Percentiles rank a stretch among this genome's conserved stretches.
Evolutionary conservation across 2,113 vertebrate genomes (phyloP).

Genomic region (Chamaetylas fuelleborni): DNA sequence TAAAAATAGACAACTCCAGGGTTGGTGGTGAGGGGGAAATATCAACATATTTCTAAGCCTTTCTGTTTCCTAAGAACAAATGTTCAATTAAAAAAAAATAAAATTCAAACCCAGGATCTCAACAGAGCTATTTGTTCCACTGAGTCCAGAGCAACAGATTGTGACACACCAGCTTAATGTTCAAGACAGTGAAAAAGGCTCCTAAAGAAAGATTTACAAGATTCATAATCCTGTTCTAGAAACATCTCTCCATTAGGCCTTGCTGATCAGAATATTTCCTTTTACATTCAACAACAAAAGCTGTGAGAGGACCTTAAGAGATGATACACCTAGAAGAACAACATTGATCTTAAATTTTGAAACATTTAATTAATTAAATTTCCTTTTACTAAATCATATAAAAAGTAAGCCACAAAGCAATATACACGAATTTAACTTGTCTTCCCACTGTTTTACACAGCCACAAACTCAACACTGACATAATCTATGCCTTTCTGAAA

Average conservation of each 20-base stretch:
- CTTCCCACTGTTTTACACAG: constrained; percentile 18
- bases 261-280: neutral
- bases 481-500: constrained; percentile 5
- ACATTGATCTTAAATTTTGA: neutral
- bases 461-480: neutral
- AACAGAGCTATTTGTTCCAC: neutral
- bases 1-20: constrained; percentile 35
- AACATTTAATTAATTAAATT: neutral
- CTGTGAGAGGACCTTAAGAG: neutral
- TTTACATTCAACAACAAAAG: neutral
- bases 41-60: neutral
- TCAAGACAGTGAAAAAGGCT: neutral
- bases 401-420: constrained; percentile 37
- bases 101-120: neutral
- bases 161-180: neutral
- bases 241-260: neutral
- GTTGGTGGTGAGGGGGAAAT: neutral
- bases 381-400: neutral
- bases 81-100: neutral
- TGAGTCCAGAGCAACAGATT: neutral
- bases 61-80: constrained; percentile 11
- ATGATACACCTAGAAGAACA: neutral
- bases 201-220: neutral
- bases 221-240: neutral
- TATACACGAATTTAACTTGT: neutral